Evolutionary conservation across 2,888 invertebrate genomes (phyloP).

Genomic region (Zootermopsis nevadensis): DNA sequence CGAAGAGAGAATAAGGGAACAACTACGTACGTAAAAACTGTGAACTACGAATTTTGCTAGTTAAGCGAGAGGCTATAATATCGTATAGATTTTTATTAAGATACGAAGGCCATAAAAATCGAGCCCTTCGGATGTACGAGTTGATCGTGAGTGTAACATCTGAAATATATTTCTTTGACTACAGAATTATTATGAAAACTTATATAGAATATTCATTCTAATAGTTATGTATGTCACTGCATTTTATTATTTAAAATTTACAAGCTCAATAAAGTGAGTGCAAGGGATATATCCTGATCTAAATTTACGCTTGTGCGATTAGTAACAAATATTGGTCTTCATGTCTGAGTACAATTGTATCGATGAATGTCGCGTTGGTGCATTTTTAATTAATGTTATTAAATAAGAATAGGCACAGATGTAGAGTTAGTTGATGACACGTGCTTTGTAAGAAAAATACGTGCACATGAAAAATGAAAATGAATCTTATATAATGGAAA

Average conservation of each 20-base stretch:
- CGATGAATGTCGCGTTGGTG: constrained; percentile 31
- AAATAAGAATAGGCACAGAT: constrained; percentile 36
- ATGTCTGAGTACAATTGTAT: neutral
- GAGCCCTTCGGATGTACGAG: neutral
- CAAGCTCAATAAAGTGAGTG: constrained; percentile 27
- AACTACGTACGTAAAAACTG: constrained; percentile 25
- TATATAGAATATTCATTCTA: neutral
- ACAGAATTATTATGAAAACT: neutral
- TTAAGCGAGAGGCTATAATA: neutral
- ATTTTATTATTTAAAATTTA: constrained; percentile 4
- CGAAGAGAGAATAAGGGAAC: neutral
- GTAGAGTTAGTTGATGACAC: constrained; percentile 24
- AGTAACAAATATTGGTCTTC: constrained; percentile 2
- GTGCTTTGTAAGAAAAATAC: constrained; percentile 33
- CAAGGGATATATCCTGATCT: neutral
- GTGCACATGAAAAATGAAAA: constrained; percentile 24
- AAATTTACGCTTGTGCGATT: constrained; percentile 1
- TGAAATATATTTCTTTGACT: constrained; percentile 3
- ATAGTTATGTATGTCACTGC: neutral
- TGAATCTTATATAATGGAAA: constrained; percentile 21
- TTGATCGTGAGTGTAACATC: neutral
- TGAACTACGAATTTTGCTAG: constrained; percentile 16
- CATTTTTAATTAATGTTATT: constrained; percentile 32
- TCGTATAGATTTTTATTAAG: constrained; percentile 11
- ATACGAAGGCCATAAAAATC: constrained; percentile 21